Conservation (phyloP, 2,888 invertebrate species). For the Drosophila vallismaia region DNA sequence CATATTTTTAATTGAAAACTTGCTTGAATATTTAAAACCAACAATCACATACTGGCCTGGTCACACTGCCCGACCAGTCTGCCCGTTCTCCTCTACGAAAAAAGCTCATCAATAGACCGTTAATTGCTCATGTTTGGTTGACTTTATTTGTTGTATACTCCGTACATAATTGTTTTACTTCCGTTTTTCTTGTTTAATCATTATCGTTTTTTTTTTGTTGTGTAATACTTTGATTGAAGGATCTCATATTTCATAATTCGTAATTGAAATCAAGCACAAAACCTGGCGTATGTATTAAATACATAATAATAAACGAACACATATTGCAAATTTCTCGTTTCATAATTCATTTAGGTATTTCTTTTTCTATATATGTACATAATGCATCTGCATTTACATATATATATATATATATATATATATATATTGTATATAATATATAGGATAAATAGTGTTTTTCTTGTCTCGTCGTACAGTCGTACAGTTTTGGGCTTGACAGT, state of each 20-base stretch:
- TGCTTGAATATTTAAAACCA: background rate
- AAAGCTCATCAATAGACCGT: background rate
- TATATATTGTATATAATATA: background rate
- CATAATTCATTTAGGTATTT: constrained; percentile 13
- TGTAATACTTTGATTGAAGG: constrained; percentile 80
- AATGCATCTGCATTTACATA: background rate
- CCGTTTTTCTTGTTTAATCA: too few species aligned
- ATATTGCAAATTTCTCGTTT: constrained; percentile 10
- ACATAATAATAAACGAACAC: constrained; percentile 14
- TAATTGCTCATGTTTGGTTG: constrained; percentile 56
- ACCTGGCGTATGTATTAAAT: constrained; percentile 38
- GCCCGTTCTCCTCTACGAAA: background rate
- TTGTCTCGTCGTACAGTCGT: too few species aligned
- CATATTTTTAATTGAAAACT: too few species aligned
- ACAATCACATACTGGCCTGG: background rate
- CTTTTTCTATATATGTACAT: constrained; percentile 3
- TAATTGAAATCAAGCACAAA: constrained; percentile 71
- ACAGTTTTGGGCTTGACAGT: background rate
- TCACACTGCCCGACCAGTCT: background rate
- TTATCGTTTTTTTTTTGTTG: constrained; percentile 24
- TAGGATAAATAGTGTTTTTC: constrained; percentile 14
- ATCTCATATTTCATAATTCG: constrained; percentile 58
- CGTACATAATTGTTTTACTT: constrained; percentile 58
- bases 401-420: too few species aligned
- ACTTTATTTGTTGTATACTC: constrained; percentile 66